These are phyloP conservation scores for Cosmia pyralina DNA, from an alignment of 2,888 invertebrate genomes.

Conservation along the genomic window DNA sequence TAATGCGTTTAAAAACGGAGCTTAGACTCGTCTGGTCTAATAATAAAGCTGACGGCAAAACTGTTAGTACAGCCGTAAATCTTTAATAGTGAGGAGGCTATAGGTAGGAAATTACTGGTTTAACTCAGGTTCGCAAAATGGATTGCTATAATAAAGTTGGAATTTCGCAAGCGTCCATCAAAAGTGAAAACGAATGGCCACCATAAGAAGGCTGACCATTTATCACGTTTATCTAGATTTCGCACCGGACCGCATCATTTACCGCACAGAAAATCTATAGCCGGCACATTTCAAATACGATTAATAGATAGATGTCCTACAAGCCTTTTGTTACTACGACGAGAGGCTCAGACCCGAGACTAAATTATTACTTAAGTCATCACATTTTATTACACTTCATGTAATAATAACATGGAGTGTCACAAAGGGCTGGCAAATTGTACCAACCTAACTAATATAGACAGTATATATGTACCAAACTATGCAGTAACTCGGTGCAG, in stretches of 20 bases:
- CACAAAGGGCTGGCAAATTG: not conserved
- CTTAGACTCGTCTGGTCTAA: slow-evolving; percentile 49
- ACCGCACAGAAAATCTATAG: slow-evolving; percentile 77
- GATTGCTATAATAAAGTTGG: slow-evolving; percentile 71
- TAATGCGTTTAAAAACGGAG: slow-evolving; percentile 54
- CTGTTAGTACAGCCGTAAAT: slow-evolving; percentile 67
- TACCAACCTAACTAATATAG: not conserved
- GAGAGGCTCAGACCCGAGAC: slow-evolving; percentile 4
- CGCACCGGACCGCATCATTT: slow-evolving; percentile 80
- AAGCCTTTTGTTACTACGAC: slow-evolving; percentile 58
- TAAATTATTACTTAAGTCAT: slow-evolving; percentile 3
- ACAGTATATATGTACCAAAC: not conserved
- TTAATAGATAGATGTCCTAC: slow-evolving; percentile 67
- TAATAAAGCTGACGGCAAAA: slow-evolving; percentile 59
- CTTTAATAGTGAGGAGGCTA: slow-evolving; percentile 65
- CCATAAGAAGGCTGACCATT: slow-evolving; percentile 79
- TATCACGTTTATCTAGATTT: slow-evolving; percentile 85
- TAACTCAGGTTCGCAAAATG: slow-evolving; percentile 67
- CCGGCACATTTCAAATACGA: slow-evolving; percentile 74
- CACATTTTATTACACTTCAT: not conserved
- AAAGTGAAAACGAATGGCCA: slow-evolving; percentile 76
- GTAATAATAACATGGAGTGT: not conserved
- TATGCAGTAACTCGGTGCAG: slow-evolving; percentile 10
- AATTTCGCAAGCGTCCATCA: slow-evolving; percentile 76
- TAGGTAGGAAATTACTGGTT: slow-evolving; percentile 63